Percentiles rank a stretch among this genome's conserved stretches.
These are phyloP conservation scores for Rhadinocentrus ornatus DNA, from an alignment of 2,797 vertebrate genomes.

Conservation along the genomic window DNA sequence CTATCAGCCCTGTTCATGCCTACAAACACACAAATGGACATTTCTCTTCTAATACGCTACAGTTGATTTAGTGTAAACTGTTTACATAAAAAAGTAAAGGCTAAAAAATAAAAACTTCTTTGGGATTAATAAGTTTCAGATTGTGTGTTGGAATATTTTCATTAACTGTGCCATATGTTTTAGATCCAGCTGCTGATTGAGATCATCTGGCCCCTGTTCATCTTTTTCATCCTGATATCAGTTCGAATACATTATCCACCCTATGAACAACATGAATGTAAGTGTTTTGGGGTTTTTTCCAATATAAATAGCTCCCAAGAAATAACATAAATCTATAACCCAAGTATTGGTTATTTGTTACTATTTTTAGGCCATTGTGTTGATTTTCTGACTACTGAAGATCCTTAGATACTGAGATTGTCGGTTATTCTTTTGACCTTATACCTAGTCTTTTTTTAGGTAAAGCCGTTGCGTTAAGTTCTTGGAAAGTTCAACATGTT, in stretches of 20 bases:
- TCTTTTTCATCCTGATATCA: conserved; percentile 98
- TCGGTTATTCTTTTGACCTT: not conserved
- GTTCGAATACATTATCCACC: conserved; percentile 94
- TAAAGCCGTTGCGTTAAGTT: not conserved
- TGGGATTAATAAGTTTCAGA: conserved; percentile 3
- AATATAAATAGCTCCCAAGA: not conserved
- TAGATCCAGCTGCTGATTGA: conserved; percentile 95
- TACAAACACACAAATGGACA: not conserved
- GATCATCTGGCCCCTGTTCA: conserved; percentile 96
- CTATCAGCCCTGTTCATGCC: not conserved
- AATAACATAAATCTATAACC: not conserved
- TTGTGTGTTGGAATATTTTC: conserved; percentile 4
- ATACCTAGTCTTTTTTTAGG: not conserved
- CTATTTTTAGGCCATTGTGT: not conserved
- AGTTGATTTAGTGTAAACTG: conserved; percentile 5
- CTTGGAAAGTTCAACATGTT: conserved; percentile 30
- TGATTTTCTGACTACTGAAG: not conserved
- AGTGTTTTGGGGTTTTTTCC: conserved; percentile 51
- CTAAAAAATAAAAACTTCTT: not conserved
- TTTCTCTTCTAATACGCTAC: not conserved
- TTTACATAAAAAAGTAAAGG: conserved; percentile 1
- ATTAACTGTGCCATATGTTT: conserved; percentile 11
- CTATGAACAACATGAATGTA: conserved; percentile 98
- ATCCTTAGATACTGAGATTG: not conserved
- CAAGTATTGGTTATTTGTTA: too few relatives aligned